These are phyloP conservation scores for Eupithecia subfuscata DNA, from an alignment of 2,888 invertebrate genomes.

Conservation along the genomic window DNA sequence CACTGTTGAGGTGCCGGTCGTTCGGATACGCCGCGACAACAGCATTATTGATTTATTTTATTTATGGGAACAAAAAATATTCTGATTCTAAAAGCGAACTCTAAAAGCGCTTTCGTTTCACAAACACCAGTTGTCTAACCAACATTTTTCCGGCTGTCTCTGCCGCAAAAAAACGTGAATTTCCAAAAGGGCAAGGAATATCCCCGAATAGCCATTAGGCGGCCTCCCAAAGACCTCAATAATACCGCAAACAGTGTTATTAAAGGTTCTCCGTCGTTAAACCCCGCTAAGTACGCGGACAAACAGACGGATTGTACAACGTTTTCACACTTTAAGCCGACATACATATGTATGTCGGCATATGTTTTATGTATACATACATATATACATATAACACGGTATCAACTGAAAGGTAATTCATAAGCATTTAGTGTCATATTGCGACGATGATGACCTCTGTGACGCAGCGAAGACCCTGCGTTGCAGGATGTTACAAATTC, in stretches of 20 bases:
- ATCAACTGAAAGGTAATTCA: neutral
- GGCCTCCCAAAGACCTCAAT: slow-evolving; percentile 45
- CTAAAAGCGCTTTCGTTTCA: neutral
- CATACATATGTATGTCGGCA: neutral
- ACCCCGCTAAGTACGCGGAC: slow-evolving; percentile 39
- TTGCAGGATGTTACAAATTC: neutral
- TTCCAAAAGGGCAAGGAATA: slow-evolving; percentile 38
- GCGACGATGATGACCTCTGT: too few relatives aligned
- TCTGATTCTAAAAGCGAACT: neutral
- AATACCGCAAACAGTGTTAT: slow-evolving; percentile 48
- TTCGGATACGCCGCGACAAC: too few relatives aligned
- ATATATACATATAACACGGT: neutral
- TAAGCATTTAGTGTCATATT: neutral
- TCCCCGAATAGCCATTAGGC: slow-evolving; percentile 43
- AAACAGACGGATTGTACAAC: slow-evolving; percentile 34
- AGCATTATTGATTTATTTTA: neutral
- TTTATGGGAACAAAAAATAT: neutral
- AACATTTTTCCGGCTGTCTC: slow-evolving; percentile 25
- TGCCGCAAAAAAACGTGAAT: slow-evolving; percentile 27
- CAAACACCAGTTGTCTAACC: slow-evolving; percentile 9
- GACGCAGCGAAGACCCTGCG: too few relatives aligned
- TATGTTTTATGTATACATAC: neutral
- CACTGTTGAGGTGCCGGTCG: too few relatives aligned
- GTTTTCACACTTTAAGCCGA: slow-evolving; percentile 7
- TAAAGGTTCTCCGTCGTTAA: slow-evolving; percentile 41